These are phyloP conservation scores for Odontocolon sp. DNA, from an alignment of 2,888 invertebrate species.

Conservation along the genomic window DNA sequence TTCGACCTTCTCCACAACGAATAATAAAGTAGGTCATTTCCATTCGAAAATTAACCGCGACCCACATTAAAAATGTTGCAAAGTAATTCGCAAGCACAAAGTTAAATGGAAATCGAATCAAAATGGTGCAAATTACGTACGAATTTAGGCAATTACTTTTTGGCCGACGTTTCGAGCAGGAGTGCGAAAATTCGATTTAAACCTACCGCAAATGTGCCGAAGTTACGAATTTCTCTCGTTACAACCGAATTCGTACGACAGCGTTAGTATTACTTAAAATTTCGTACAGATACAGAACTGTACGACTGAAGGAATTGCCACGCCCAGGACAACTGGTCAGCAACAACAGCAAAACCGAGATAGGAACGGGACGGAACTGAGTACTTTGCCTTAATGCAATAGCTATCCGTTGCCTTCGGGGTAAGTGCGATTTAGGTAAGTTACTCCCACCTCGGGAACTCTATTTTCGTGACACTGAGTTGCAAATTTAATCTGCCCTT, in stretches of 20 bases:
- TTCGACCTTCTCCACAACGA: no score
- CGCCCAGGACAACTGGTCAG: background rate
- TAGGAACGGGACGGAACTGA: background rate
- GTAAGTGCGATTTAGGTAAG: background rate
- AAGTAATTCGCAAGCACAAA: slow-evolving; percentile 9
- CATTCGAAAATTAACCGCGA: slow-evolving; percentile 29
- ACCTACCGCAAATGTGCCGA: slow-evolving; percentile 20
- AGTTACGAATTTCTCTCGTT: slow-evolving; percentile 52
- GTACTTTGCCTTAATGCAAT: slow-evolving; percentile 1
- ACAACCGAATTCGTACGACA: slow-evolving; percentile 2
- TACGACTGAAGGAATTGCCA: background rate
- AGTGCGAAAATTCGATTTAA: background rate
- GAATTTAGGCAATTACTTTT: no score
- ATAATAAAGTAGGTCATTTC: no score
- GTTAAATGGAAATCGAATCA: slow-evolving; percentile 8
- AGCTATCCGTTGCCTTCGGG: background rate
- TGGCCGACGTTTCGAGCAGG: slow-evolving; percentile 1
- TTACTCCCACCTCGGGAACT: background rate
- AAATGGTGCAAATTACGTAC: background rate
- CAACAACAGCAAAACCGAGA: background rate
- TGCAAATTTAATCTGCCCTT: background rate
- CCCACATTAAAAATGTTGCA: slow-evolving; percentile 14
- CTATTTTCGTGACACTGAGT: no score
- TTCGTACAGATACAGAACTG: slow-evolving; percentile 4
- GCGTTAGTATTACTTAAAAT: slow-evolving; percentile 40